Base-by-base conservation (phyloP, 2,888 invertebrate genomes). In the Pammene fasciana region DNA sequence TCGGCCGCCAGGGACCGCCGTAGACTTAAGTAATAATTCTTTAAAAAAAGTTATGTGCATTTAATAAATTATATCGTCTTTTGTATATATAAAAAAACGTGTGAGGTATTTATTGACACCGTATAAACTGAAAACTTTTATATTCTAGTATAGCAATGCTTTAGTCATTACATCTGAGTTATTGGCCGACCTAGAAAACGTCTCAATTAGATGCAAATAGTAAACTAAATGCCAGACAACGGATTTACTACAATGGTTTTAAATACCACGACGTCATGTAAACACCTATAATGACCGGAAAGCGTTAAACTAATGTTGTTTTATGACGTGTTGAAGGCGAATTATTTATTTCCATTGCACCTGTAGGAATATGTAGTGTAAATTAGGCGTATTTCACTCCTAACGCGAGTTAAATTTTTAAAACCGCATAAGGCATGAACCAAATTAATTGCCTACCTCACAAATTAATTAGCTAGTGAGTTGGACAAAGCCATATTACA, bases 211-310 rank as follows among this genome's bases (percentile, higher is more conserved):
- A 62, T 56, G 41, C 6, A 43, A 43, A 50, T 68, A 57, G 68
- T 50, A 68, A 68, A 68, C 68, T 50, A 26, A 54, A 56, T 46
- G 56, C 62, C 48, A 48, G 56, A 68, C 68, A 68, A 36, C 48
- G 14, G 46, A 56, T 57, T 62, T 62, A 62, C 62, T 64, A 64
- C 62, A 57, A 56, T 68, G 56, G 48, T 34, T 68, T 57, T 68
- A 57, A 68, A 68, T 50, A 50, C 62, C 68, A 16, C 68, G 50
- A 34, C 56, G 46, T 73, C 72, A 73, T 75, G 74, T 73, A 73
- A 74, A 71, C 71, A 48, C 57, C 60, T 72, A 78, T 76, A 76
- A 80, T 71, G 73, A 75, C 76, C 79, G 78, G 79, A 81, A 72
- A 78, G 70, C 75, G 76, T 79, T 75, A 78, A 79, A 72, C 62